Percentiles rank a stretch among this genome's conserved stretches.
phyloP scores from a whole-genome alignment of 1,140 invertebrate species.

The Drosophila ficusphila region DNA sequence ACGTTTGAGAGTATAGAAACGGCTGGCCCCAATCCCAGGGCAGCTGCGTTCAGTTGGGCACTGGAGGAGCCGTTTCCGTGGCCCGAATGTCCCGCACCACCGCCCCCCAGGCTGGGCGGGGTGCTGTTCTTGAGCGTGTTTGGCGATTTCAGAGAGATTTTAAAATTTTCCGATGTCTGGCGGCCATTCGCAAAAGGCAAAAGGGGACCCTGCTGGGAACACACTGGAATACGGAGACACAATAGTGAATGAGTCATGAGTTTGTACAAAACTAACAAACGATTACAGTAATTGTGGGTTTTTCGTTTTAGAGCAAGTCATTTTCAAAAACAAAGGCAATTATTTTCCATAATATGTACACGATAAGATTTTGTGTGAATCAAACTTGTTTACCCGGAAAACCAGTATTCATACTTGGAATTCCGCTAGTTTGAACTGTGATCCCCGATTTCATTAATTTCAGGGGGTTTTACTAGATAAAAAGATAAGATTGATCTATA shows the following conservation, averaged over 20 bases:
- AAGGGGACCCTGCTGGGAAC: conserved; percentile 77
- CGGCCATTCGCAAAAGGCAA: conserved; percentile 83
- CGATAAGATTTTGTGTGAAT: too few species aligned
- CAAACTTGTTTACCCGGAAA: too few species aligned
- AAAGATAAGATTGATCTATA: too few species aligned
- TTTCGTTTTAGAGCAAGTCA: too few species aligned
- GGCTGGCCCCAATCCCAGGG: conserved; percentile 71
- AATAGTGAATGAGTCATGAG: neutral
- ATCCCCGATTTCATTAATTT: neutral
- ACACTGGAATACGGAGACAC: conserved; percentile 42
- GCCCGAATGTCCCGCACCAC: conserved; percentile 28
- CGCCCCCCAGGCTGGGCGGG: conserved; percentile 71
- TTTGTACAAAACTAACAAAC: too few species aligned
- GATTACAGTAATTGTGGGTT: too few species aligned
- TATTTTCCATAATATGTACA: too few species aligned
- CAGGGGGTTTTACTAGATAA: neutral
- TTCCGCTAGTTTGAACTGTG: neutral
- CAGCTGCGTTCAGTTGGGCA: conserved; percentile 68
- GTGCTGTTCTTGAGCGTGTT: conserved; percentile 82
- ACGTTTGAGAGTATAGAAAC: conserved; percentile 85
- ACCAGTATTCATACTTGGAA: too few species aligned
- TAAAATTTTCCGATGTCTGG: conserved; percentile 86
- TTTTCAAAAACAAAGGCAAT: neutral
- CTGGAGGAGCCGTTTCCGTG: conserved; percentile 40
- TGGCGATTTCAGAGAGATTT: conserved; percentile 87